Base-by-base conservation (phyloP, 2,888 invertebrate genomes). In the Cerastoderma edule region DNA sequence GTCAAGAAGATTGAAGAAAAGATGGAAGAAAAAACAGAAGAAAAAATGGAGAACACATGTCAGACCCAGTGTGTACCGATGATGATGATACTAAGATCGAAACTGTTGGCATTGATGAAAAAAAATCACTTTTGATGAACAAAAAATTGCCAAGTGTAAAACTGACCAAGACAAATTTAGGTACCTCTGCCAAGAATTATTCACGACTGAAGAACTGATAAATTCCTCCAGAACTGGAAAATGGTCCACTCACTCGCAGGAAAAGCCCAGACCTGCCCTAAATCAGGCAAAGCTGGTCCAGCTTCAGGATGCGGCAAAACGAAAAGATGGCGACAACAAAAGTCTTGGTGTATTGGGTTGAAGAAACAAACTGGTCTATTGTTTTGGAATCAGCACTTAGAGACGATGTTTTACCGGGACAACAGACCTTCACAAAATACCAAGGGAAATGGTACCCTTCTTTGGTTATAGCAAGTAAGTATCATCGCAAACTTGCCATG, bases 161-260 rank as follows among this genome's bases (percentile, higher is more conserved):
- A 63, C 63, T 19, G 57, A 57, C 33, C 30, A 64, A 50, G 70
- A 71, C 32, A 71, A 64, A 64, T 44, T 71, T 24, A 71, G 54
- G 54, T 71, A 71, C 33, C 63, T 71, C 27, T 50, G 50, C 22
- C 16, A 28, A 46, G 24, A 44, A 1, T 71, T 71, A n/a, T 71
- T 71, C 44, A 53, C 70, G 35, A 30, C 33, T 22, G 70, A 71
- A n/a, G 63, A 71, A 39, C 22, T 71, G n/a, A 53, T 30, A 35
- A 71, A 63, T 33, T 28, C 27, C 27, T 71, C 70, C 32, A 48
- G 70, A 32, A 71, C 64, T n/a, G 70, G 70, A 22, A 71, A 71
- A 56, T n/a, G n/a, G 53, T 53, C 53, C 53, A 53, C 22, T 53
- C 53, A 53, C 53, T 53, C 53, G 53, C 8, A 22, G 53, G 53